A percentile compares a stretch with the other conserved stretches of the same genome.
phyloP scores from a whole-genome alignment of 2,113 vertebrate species.

The Prietella phreatophila region DNA sequence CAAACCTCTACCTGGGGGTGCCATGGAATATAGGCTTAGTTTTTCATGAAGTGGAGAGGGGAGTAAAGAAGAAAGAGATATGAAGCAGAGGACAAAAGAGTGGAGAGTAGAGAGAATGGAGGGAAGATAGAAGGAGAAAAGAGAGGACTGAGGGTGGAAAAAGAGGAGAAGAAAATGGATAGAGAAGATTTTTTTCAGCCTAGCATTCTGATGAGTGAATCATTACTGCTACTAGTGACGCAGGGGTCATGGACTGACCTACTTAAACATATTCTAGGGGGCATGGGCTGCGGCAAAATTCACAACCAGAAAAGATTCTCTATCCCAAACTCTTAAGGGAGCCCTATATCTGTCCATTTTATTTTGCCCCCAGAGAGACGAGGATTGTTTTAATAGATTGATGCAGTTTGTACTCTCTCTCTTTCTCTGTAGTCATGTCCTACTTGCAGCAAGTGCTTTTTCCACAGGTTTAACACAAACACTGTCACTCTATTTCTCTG shows the following conservation, averaged over 20 bases:
- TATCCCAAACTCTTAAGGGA: neutral
- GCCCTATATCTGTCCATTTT: neutral
- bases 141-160: neutral
- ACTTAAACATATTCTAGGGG: constrained; percentile 56
- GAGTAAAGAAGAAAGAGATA: neutral
- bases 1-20: neutral
- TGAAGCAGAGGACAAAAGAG: neutral
- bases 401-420: neutral
- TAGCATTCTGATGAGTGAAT: constrained; percentile 58
- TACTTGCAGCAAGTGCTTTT: neutral
- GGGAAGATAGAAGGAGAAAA: neutral
- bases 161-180: neutral
- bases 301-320: neutral
- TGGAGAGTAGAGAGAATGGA: neutral
- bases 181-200: constrained; percentile 48
- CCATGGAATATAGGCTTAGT: neutral
- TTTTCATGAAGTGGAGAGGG: neutral
- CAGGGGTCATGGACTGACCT: constrained; percentile 69
- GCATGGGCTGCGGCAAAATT: neutral
- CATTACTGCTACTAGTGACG: constrained; percentile 60
- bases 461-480: neutral
- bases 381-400: neutral
- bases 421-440: neutral
- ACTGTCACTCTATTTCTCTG: neutral
- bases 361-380: neutral